Percentiles rank a stretch among this genome's conserved stretches.
Conservation (phyloP, 2,888 invertebrate genomes). For the Eupithecia inturbata region DNA sequence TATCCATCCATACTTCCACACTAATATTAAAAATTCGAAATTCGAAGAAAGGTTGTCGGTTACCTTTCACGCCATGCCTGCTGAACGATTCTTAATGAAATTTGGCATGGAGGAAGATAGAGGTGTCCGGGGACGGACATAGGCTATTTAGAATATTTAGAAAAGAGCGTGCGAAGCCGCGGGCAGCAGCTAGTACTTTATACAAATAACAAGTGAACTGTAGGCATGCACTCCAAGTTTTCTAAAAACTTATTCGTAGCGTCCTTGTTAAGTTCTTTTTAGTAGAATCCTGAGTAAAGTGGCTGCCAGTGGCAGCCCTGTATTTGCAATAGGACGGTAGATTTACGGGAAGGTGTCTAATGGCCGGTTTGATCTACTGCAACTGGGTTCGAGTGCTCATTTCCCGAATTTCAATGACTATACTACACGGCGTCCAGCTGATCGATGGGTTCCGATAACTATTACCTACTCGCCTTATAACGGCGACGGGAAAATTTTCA, state of each 20-base stretch:
- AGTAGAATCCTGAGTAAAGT: neutral
- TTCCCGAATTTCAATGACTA: slow-evolving; percentile 28
- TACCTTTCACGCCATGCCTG: too few relatives aligned
- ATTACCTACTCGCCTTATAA: neutral
- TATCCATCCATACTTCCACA: too few relatives aligned
- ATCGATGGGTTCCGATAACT: slow-evolving; percentile 4
- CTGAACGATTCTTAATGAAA: too few relatives aligned
- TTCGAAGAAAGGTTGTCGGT: too few relatives aligned
- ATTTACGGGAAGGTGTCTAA: slow-evolving; percentile 43
- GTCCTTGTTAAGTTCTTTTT: neutral
- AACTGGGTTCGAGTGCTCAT: slow-evolving; percentile 28
- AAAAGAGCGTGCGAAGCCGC: too few relatives aligned
- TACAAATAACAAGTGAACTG: neutral
- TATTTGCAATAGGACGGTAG: slow-evolving; percentile 33
- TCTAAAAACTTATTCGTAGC: neutral
- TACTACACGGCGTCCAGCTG: slow-evolving; percentile 4
- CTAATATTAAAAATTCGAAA: too few relatives aligned
- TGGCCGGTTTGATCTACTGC: slow-evolving; percentile 39
- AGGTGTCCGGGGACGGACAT: too few relatives aligned
- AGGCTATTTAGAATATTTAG: too few relatives aligned
- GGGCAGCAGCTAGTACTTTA: too few relatives aligned
- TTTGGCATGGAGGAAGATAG: too few relatives aligned
- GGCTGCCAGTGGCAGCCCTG: slow-evolving; percentile 3
- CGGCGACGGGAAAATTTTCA: neutral
- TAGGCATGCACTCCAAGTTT: neutral